Evolutionary conservation across 53 echinoderm and acorn worm species (phyloP), one percentile per base, ranked within the genome.

Genomic region (Arbacia lixula): DNA sequence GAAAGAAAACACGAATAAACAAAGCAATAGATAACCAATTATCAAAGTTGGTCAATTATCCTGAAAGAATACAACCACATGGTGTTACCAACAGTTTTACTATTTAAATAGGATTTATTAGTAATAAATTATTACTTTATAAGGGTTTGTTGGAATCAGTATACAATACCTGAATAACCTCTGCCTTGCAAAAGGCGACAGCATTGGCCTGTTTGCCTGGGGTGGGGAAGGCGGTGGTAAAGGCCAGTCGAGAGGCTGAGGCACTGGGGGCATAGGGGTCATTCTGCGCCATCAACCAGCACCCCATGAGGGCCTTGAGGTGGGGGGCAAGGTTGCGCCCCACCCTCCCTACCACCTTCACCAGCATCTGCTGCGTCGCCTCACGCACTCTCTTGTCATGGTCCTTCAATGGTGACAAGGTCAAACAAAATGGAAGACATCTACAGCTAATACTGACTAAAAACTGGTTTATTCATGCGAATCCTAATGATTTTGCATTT

Each of bases 311-410:
- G 33, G 85, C 61, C n/a, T 86, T 87, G 2, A 98, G 86, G 49
- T 92, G 88, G 22, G 98, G 98, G 33, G 98, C 98, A 3, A 97
- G 73, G 83, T 90, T 97, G 5, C 98, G 98, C 31, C 90, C 76
- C 22, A 90, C 90, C 19, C 84, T 83, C 17, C 86, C 49, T 27
- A 90, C 80, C 16, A 94, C 88, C 83, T 94, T 90, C 49, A 86
- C 83, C 52, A 93, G 88, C n/a, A 91, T 79, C 24, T 92, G 92
- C 90, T 98, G 94, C 10, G 86, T 92, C 36, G 90, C 90, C 79
- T 94, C 94, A 14, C 94, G 75, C 8, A 97, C 94, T 53, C 98
- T 72, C 82, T 90, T 94, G 87, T 97, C 98, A 72, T 90, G 89
- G 68, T 97, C 98, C 98, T 97, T 73, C 21, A 1, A 37, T 76